These are phyloP conservation scores for Scolanthus callimorphus DNA, from an alignment of 92 coral and sea anemone genomes.

Conservation along the genomic window DNA sequence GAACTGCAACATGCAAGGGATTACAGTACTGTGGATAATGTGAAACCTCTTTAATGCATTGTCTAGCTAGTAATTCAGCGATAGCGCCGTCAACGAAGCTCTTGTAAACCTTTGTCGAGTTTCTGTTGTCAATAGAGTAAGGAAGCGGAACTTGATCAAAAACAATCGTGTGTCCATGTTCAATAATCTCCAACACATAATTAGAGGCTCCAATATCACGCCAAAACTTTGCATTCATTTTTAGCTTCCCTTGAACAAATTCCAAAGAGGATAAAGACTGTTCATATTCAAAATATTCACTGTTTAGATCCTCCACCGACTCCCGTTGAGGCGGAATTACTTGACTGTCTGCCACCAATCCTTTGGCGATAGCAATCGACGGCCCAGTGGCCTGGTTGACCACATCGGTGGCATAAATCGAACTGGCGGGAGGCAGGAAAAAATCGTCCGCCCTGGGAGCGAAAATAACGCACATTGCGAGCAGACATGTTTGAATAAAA, in stretches of 20 bases:
- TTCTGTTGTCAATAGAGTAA: conserved; percentile 35
- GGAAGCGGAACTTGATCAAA: conserved; percentile 30
- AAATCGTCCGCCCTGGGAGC: conserved; percentile 3
- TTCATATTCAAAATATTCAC: background rate
- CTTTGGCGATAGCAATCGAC: conserved; percentile 1
- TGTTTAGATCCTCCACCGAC: background rate
- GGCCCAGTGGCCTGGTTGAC: conserved; percentile 19
- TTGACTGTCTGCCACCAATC: background rate
- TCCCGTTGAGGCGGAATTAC: background rate
- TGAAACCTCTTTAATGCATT: conserved; percentile 26
- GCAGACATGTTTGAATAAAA: background rate
- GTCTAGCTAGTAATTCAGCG: conserved; percentile 13
- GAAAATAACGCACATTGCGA: conserved; percentile 16
- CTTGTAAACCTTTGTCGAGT: conserved; percentile 27
- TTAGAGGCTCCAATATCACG: conserved; percentile 38
- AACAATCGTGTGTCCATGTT: conserved; percentile 36
- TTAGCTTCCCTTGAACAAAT: conserved; percentile 13
- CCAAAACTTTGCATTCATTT: conserved; percentile 24
- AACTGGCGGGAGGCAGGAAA: background rate
- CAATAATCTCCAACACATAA: conserved; percentile 40
- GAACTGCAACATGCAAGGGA: conserved; percentile 52
- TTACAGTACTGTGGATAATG: conserved; percentile 34
- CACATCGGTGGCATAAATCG: conserved; percentile 9
- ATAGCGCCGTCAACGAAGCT: conserved; percentile 39
- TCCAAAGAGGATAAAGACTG: background rate